These are phyloP conservation scores for Magallana gigas DNA, from an alignment of 1,140 invertebrate genomes.

Conservation along the genomic window DNA sequence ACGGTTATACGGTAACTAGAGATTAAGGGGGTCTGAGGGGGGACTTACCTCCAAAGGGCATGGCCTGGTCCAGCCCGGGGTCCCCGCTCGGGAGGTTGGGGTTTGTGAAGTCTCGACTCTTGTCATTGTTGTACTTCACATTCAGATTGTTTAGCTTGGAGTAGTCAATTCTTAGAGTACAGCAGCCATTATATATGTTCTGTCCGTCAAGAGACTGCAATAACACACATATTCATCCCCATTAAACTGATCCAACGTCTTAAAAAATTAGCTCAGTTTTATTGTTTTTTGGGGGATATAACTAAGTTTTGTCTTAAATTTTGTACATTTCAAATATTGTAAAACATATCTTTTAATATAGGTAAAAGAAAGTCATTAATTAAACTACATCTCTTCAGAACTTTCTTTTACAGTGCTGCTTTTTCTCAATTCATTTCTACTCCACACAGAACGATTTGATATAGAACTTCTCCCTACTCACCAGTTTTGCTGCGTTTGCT, in stretches of 20 bases:
- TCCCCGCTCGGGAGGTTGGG: constrained; percentile 97
- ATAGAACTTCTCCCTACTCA: constrained; percentile 80
- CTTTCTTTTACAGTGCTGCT: no score
- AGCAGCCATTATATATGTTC: constrained; percentile 99
- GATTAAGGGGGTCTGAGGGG: neutral
- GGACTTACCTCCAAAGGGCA: constrained; percentile 63
- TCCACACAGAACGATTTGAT: neutral
- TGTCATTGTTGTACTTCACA: constrained; percentile 99
- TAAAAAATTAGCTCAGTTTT: no score
- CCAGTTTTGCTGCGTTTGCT: constrained; percentile 96
- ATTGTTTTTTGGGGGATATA: no score
- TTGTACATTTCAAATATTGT: no score
- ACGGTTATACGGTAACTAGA: neutral
- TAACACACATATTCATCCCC: neutral
- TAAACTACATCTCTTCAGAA: no score
- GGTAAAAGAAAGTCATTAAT: no score
- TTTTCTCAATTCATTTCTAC: no score
- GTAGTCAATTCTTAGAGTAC: constrained; percentile 99
- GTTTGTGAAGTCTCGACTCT: constrained; percentile 99
- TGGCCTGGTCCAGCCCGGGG: constrained; percentile 74
- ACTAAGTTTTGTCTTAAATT: no score
- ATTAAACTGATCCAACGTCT: no score
- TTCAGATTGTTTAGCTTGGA: constrained; percentile 98
- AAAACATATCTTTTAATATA: no score
- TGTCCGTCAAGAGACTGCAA: constrained; percentile 95